These are phyloP conservation scores for Meandrina meandrites DNA, from an alignment of 92 coral and sea anemone species.

Conservation along the genomic window DNA sequence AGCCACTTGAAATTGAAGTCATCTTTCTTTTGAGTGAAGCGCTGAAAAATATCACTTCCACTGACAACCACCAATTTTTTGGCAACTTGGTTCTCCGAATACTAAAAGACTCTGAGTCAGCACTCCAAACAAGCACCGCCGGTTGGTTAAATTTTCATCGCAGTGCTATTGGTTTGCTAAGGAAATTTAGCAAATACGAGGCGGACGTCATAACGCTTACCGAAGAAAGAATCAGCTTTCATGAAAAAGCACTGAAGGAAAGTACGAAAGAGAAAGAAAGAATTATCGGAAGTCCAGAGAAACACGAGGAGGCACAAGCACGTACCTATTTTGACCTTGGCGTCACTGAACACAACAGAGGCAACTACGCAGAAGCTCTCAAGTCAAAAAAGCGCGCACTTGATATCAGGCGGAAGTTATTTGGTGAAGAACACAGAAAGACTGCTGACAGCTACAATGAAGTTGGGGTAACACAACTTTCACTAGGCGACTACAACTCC, in stretches of 20 bases:
- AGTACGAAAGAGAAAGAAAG: not conserved
- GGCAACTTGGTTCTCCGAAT: not conserved
- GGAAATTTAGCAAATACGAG: not conserved
- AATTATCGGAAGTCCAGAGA: not conserved
- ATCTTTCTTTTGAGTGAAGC: not conserved
- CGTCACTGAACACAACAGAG: not conserved
- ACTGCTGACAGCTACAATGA: not conserved
- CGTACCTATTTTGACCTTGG: constrained; percentile 11
- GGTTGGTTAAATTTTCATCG: not conserved
- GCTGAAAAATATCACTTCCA: not conserved
- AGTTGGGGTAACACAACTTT: not conserved
- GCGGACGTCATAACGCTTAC: not conserved
- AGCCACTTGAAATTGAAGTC: not conserved
- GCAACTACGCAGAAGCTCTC: not conserved
- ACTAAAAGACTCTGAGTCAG: not conserved
- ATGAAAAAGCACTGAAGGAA: not conserved
- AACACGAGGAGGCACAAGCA: constrained; percentile 33
- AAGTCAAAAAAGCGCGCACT: not conserved
- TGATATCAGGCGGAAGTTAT: not conserved
- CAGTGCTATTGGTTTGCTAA: not conserved
- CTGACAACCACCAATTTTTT: not conserved
- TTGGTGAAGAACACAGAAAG: not conserved
- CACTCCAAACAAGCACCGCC: not conserved
- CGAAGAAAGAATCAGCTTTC: not conserved
- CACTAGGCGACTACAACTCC: not conserved